These are phyloP conservation scores for Lepeophtheirus nordmannii DNA, from an alignment of 2,888 invertebrate species.

Conservation along the genomic window DNA sequence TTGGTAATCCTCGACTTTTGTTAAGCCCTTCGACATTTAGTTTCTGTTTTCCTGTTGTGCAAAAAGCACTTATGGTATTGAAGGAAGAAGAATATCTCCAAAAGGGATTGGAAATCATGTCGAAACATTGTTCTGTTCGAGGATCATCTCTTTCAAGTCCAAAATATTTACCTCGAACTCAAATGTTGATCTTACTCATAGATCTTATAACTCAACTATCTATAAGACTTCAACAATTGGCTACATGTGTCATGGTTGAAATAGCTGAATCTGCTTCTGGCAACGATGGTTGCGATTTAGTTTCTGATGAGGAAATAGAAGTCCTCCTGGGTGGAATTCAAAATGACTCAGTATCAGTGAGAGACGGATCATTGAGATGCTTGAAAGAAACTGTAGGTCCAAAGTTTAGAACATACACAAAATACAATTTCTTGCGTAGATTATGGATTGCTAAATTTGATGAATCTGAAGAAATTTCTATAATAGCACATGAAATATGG, in stretches of 20 bases:
- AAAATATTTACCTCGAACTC: slow-evolving; percentile 16
- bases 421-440: slow-evolving; percentile 47
- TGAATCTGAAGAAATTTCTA: slow-evolving; percentile 54
- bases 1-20: slow-evolving; percentile 1
- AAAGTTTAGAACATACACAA: slow-evolving; percentile 33
- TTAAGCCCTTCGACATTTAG: slow-evolving; percentile 61
- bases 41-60: slow-evolving; percentile 63
- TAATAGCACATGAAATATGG: slow-evolving; percentile 50
- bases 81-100: slow-evolving; percentile 29
- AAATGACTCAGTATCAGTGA: slow-evolving; percentile 46
- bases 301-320: slow-evolving; percentile 53
- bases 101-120: slow-evolving; percentile 33
- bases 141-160: slow-evolving; percentile 1
- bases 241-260: slow-evolving; percentile 61
- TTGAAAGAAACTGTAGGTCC: neutral
- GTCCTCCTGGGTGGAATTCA: slow-evolving; percentile 61
- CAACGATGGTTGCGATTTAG: slow-evolving; percentile 45
- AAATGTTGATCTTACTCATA: slow-evolving; percentile 18
- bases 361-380: slow-evolving; percentile 53
- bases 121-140: neutral
- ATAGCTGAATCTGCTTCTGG: slow-evolving; percentile 60
- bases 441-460: slow-evolving; percentile 74
- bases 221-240: slow-evolving; percentile 48
- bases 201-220: neutral
- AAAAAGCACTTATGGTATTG: slow-evolving; percentile 26